Evolutionary conservation across 2,113 vertebrate species (phyloP).

Genomic region (Picathartes gymnocephalus): DNA sequence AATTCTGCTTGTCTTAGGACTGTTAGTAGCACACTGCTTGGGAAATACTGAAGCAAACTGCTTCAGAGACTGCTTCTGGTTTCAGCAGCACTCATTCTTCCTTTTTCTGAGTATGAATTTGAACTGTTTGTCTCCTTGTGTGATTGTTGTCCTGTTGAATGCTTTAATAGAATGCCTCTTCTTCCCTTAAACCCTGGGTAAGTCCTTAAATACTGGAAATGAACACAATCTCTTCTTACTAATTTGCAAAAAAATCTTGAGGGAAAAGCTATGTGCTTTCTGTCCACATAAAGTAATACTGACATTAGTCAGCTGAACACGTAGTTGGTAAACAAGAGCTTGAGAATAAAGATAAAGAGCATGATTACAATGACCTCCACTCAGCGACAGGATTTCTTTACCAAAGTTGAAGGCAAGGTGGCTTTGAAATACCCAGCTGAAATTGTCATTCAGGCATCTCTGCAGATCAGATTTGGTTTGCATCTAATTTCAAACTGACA

Average conservation of each 20-base stretch:
- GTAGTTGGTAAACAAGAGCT: background rate
- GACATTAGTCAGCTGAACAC: background rate
- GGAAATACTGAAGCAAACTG: background rate
- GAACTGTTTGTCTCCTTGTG: background rate
- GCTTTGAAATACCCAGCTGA: background rate
- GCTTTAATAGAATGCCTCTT: background rate
- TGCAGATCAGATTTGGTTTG: background rate
- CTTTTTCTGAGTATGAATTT: background rate
- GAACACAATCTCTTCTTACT: background rate
- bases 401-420: background rate
- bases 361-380: background rate
- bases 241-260: background rate
- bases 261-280: background rate
- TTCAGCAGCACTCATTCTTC: background rate
- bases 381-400: background rate
- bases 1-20: background rate
- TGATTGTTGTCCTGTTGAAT: background rate
- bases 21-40: background rate
- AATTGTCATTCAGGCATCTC: background rate
- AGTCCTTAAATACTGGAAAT: background rate
- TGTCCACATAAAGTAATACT: background rate
- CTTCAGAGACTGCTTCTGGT: background rate
- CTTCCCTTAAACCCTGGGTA: background rate
- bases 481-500: background rate
- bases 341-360: background rate